Conservation (phyloP, 2,888 invertebrate species). For the Callinectes sapidus region DNA sequence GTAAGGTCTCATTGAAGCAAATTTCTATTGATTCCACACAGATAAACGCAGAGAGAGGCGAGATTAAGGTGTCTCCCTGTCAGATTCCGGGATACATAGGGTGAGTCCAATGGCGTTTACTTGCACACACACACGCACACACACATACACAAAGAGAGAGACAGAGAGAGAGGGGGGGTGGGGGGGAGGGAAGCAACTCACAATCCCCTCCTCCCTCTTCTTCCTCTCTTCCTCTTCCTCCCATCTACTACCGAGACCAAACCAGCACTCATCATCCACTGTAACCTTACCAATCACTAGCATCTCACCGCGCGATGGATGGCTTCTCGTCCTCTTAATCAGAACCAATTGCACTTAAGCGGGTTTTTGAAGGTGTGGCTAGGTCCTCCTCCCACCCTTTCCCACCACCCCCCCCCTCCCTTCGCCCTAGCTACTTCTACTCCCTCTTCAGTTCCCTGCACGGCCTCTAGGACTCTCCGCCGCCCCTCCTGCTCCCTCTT, state of each 20-base stretch:
- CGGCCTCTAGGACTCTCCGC: background rate
- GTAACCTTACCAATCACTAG: background rate
- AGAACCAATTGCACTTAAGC: constrained; percentile 16
- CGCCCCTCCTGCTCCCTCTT: background rate
- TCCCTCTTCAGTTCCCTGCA: background rate
- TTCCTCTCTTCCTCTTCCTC: too few species aligned
- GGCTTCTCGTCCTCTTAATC: constrained; percentile 7
- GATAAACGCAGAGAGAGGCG: background rate
- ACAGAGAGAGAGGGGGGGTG: background rate
- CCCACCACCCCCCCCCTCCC: too few species aligned
- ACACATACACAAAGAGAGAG: background rate
- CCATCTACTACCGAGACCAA: background rate
- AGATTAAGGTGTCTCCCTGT: background rate
- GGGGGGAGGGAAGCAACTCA: background rate
- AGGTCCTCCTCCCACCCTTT: background rate
- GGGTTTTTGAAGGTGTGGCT: background rate
- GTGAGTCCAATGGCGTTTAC: background rate
- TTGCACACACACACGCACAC: background rate
- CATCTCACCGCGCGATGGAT: background rate
- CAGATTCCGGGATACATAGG: background rate
- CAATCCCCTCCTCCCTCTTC: background rate
- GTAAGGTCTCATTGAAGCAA: constrained; percentile 5
- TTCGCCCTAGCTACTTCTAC: background rate
- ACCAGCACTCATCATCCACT: background rate
- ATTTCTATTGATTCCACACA: background rate